Evolutionary conservation across 2,888 invertebrate genomes (phyloP).

Genomic region (Keiferia lycopersicella): DNA sequence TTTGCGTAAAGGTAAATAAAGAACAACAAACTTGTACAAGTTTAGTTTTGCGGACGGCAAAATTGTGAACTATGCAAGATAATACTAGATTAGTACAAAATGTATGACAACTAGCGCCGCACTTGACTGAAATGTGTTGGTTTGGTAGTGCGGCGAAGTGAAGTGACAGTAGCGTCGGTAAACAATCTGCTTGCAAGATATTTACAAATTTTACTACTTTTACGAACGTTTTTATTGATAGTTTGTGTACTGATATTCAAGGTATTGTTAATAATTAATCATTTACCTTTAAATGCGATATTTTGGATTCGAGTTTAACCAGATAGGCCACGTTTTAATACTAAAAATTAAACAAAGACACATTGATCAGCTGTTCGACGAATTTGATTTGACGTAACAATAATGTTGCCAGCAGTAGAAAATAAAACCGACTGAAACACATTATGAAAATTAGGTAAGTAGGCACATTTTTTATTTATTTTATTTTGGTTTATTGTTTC

Average conservation of each 20-base stretch:
- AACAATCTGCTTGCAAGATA: neutral
- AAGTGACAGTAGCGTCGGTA: conserved; percentile 8
- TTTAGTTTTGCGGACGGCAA: conserved; percentile 11
- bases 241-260: neutral
- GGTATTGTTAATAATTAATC: neutral
- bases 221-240: neutral
- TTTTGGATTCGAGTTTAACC: neutral
- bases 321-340: neutral
- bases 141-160: conserved; percentile 2
- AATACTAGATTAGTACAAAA: neutral
- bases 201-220: neutral
- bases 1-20: conserved; percentile 4
- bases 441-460: too few relatives aligned
- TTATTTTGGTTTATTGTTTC: conserved; percentile 28
- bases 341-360: neutral
- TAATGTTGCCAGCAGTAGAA: conserved; percentile 10
- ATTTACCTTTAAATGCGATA: neutral
- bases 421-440: neutral
- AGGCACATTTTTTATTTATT: too few relatives aligned
- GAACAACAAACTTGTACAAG: neutral
- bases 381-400: conserved; percentile 19
- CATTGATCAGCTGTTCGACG: neutral
- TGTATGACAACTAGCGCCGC: conserved; percentile 20
- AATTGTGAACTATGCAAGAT: conserved; percentile 1
- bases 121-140: neutral